phyloP scores from a whole-genome alignment of 2,113 vertebrate genomes.

The Poeciliopsis retropinna region DNA sequence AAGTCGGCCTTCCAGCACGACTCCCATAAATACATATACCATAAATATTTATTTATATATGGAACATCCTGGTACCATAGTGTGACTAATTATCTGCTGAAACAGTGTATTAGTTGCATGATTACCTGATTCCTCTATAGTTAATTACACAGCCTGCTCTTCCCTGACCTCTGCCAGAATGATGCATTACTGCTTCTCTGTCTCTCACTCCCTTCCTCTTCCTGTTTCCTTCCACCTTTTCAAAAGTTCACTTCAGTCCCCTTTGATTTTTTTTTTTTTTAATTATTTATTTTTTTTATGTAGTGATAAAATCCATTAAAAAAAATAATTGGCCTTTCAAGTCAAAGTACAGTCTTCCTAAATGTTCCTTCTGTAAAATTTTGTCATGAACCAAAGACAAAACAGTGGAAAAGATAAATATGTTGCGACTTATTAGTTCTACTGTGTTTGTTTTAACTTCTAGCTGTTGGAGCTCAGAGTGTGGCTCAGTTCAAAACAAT shows the following conservation, averaged over 20 bases:
- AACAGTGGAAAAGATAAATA: too few species aligned
- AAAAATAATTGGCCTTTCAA: too few species aligned
- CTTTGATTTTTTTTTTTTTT: conserved; percentile 1
- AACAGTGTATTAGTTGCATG: conserved; percentile 79
- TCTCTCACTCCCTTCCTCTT: conserved; percentile 36
- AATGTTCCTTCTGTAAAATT: too few species aligned
- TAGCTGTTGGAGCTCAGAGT: too few species aligned
- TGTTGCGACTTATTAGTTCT: too few species aligned
- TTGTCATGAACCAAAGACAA: too few species aligned
- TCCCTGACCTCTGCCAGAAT: conserved; percentile 76
- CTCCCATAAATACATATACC: background rate
- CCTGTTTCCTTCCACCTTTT: conserved; percentile 31
- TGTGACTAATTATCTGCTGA: conserved; percentile 77
- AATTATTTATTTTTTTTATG: too few species aligned
- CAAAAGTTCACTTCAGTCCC: conserved; percentile 56
- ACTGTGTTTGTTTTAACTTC: too few species aligned
- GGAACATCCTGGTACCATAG: conserved; percentile 50
- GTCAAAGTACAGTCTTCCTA: too few species aligned
- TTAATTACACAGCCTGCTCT: conserved; percentile 78
- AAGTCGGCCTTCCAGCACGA: background rate
- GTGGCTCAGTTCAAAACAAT: too few species aligned
- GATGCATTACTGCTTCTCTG: conserved; percentile 67
- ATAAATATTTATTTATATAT: conserved; percentile 27
- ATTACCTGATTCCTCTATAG: conserved; percentile 76
- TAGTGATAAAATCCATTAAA: too few species aligned